Evolutionary conservation across 2,888 invertebrate species (phyloP).

Genomic region (Rhamnusium bicolor): DNA sequence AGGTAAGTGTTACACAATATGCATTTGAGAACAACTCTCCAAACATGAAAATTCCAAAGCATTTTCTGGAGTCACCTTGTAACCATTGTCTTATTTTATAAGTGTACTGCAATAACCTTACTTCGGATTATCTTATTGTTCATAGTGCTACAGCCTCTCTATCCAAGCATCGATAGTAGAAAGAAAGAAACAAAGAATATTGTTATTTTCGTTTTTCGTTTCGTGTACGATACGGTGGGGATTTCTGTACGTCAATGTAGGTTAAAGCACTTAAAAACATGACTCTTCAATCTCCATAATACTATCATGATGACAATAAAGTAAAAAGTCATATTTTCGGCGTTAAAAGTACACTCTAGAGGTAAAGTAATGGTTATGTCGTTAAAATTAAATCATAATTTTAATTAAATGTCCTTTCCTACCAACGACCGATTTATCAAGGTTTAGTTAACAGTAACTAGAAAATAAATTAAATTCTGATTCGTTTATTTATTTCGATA

Average conservation of each 20-base stretch:
- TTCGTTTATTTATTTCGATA: too few species aligned
- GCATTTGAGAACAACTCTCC: too few species aligned
- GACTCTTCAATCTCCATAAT: slow-evolving; percentile 9
- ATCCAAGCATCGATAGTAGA: not conserved
- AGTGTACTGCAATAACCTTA: not conserved
- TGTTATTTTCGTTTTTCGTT: not conserved
- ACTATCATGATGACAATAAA: slow-evolving; percentile 9
- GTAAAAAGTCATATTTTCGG: not conserved
- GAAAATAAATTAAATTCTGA: too few species aligned
- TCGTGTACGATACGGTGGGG: not conserved
- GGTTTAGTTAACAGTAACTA: too few species aligned
- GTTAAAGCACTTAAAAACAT: slow-evolving; percentile 12
- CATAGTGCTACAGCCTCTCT: not conserved
- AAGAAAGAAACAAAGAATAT: not conserved
- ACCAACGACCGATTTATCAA: too few species aligned
- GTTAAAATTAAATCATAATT: not conserved
- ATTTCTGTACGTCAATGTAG: not conserved
- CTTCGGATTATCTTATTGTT: not conserved
- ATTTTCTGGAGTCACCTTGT: not conserved
- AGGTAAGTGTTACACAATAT: too few species aligned
- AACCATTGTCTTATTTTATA: not conserved
- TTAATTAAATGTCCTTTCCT: too few species aligned
- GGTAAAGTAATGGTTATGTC: not conserved
- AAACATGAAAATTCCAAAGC: not conserved
- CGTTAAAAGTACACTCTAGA: not conserved